These are phyloP conservation scores for Baccha elongata DNA, from an alignment of 2,888 invertebrate genomes.

Conservation along the genomic window DNA sequence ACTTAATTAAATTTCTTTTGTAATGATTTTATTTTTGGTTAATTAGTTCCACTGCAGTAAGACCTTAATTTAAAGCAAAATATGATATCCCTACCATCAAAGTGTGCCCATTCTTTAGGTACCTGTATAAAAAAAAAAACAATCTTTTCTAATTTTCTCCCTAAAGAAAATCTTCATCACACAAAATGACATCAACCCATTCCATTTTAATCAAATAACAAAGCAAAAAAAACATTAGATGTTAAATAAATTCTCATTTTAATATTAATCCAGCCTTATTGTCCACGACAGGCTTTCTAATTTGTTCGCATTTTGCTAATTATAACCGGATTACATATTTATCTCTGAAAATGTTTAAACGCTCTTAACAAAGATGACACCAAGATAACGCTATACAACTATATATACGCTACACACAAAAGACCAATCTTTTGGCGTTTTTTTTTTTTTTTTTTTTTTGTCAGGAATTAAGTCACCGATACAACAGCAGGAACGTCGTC, in stretches of 20 bases:
- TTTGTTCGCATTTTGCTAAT: constrained; percentile 74
- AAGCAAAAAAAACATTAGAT: constrained; percentile 51
- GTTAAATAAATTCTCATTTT: constrained; percentile 64
- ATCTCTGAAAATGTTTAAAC: constrained; percentile 71
- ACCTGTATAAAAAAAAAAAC: too few relatives aligned
- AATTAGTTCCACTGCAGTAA: too few relatives aligned
- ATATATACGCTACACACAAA: not conserved
- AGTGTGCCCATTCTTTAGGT: too few relatives aligned
- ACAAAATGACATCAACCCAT: constrained; percentile 31
- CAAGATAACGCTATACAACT: constrained; percentile 19
- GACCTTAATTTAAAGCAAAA: too few relatives aligned
- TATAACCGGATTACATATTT: constrained; percentile 79
- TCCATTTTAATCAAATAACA: constrained; percentile 10
- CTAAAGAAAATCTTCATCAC: constrained; percentile 29
- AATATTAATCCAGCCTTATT: constrained; percentile 59
- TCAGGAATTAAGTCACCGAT: constrained; percentile 2
- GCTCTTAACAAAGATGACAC: constrained; percentile 51
- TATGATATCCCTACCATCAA: too few relatives aligned
- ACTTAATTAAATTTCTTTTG: too few relatives aligned
- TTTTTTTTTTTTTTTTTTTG: constrained; percentile 2
- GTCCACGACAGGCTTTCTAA: constrained; percentile 59
- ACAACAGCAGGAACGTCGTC: constrained; percentile 3
- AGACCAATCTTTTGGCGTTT: constrained; percentile 16
- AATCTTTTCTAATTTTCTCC: too few relatives aligned
- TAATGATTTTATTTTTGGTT: too few relatives aligned